Percentiles rank a stretch among this genome's conserved stretches.
Conservation (phyloP, 2,888 invertebrate species). For the Pediacus dermestoides region DNA sequence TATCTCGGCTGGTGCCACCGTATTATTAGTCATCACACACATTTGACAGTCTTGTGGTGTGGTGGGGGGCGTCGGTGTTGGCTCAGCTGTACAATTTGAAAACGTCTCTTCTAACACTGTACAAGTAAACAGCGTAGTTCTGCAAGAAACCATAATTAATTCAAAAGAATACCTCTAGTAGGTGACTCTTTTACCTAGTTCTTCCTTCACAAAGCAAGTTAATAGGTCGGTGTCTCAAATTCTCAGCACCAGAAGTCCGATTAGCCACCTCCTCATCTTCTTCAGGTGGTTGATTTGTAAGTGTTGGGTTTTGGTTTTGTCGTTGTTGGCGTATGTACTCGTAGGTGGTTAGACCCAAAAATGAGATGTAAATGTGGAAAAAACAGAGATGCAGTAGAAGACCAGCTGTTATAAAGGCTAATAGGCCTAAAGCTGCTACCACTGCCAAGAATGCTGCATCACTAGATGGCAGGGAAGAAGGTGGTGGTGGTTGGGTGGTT, state of each 20-base stretch:
- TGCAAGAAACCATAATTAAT: slow-evolving; percentile 10
- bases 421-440: slow-evolving; percentile 61
- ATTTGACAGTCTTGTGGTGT: slow-evolving; percentile 47
- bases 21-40: slow-evolving; percentile 39
- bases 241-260: slow-evolving; percentile 33
- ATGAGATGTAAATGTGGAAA: slow-evolving; percentile 84
- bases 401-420: slow-evolving; percentile 73
- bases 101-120: slow-evolving; percentile 53
- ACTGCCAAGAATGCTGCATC: slow-evolving; percentile 60
- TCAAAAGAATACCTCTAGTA: neutral
- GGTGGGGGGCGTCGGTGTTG: slow-evolving; percentile 50
- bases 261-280: slow-evolving; percentile 42
- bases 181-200: too few relatives aligned
- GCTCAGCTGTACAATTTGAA: slow-evolving; percentile 44
- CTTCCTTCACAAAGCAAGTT: slow-evolving; percentile 18
- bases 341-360: slow-evolving; percentile 83
- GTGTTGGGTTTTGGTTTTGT: slow-evolving; percentile 40
- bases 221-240: slow-evolving; percentile 26
- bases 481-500: slow-evolving; percentile 19
- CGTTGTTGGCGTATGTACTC: slow-evolving; percentile 71
- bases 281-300: slow-evolving; percentile 28
- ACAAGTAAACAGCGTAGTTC: slow-evolving; percentile 49
- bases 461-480: slow-evolving; percentile 49
- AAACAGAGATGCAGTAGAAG: slow-evolving; percentile 79
- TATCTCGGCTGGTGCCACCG: slow-evolving; percentile 31